Evolutionary conservation across 2,113 vertebrate genomes (phyloP), one percentile per base, ranked within the genome.

Genomic region (Ciconia boyciana): DNA sequence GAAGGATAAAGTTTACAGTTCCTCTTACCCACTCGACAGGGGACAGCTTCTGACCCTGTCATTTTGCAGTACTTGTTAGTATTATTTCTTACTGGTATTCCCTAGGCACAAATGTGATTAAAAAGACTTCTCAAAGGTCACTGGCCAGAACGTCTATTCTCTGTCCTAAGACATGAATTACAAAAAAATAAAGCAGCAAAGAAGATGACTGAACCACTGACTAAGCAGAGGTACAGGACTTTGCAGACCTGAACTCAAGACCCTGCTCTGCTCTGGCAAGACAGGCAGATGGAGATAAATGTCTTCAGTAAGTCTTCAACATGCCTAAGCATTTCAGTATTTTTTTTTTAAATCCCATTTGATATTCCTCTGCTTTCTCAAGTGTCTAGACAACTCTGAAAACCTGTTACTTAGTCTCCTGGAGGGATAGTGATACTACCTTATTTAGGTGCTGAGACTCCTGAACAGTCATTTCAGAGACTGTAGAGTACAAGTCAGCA

Each of bases 41-140:
- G 81, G 36, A 65, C 57, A 41, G 82, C 68, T 54, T 92, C 61
- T 89, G 70, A 86, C 57, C 83, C 57, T 71, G 62, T 64, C 49
- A 82, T 41, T 68, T 22, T 65, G 41, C 69, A 68, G 79, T 74
- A 39, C 87, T 93, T 85, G 84, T 92, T 91, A 74, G 49, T 62
- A 49, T 48, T 89, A 95, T 80, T 85, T 94, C 70, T 97, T 93
- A n/a, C 74, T 74, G 82, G 32, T 80, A 93, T 87, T 96, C 91
- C 87, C 89, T 46, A 49, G 74, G 41, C 87, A 88, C 52, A 93
- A 76, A 84, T 39, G n/a, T 68, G 80, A 97, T 95, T 96, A 96
- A 89, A 96, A 93, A 92, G 34, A 72, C 80, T 95, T 89, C 78
- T 91, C 70, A 95, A 91, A 97, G 96, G 95, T 95, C 93, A 94